Evolutionary conservation across 2,113 vertebrate species (phyloP).

Genomic region (Abramis brama): DNA sequence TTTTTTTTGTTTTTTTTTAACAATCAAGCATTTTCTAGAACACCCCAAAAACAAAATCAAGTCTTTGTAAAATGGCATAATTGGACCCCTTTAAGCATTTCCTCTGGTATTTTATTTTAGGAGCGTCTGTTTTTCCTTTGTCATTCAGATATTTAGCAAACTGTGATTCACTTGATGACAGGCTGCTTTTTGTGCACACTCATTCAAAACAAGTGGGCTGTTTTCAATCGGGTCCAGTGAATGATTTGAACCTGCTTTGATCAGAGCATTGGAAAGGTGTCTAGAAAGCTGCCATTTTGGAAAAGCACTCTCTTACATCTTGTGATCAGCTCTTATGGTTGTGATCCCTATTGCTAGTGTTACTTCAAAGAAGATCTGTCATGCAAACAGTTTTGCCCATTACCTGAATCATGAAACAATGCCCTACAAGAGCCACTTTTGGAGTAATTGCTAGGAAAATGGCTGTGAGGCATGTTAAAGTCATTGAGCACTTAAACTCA

Average conservation of each 20-base stretch:
- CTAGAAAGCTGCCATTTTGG: constrained; percentile 27
- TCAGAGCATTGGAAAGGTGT: constrained; percentile 11
- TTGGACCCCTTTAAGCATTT: neutral
- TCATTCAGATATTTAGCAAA: constrained; percentile 16
- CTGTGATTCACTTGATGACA: constrained; percentile 15
- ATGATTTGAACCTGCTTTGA: constrained; percentile 27
- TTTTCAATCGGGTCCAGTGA: constrained; percentile 32
- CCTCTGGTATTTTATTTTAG: neutral
- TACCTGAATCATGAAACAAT: constrained; percentile 28
- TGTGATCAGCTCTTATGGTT: constrained; percentile 16
- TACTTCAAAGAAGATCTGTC: neutral
- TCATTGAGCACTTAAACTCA: neutral
- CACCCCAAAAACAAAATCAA: too few species aligned
- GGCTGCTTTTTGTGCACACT: constrained; percentile 16
- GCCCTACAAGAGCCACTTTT: constrained; percentile 3
- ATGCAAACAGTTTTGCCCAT: constrained; percentile 29
- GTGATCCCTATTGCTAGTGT: constrained; percentile 15
- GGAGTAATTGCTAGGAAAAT: constrained; percentile 18
- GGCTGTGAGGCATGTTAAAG: neutral
- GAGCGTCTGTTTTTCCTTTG: neutral
- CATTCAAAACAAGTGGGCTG: constrained; percentile 17
- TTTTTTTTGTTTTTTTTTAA: too few species aligned
- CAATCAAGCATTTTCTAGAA: too few species aligned
- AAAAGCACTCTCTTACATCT: constrained; percentile 15
- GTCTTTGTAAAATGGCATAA: too few species aligned